Base-by-base conservation (phyloP, 1,140 invertebrate species). In the Propsilocerus akamusi region DNA sequence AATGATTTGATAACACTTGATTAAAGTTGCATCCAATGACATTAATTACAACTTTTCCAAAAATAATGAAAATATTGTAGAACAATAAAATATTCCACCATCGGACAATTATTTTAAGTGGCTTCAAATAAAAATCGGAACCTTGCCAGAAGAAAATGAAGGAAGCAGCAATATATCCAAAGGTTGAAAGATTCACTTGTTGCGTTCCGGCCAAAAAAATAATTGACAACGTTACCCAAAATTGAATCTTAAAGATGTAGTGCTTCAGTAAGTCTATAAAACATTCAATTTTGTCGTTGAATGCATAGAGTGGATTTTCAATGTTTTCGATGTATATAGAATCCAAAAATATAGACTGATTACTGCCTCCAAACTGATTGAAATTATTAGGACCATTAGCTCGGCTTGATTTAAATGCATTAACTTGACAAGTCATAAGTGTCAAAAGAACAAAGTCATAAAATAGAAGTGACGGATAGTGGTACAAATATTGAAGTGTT, bases 91-190 rank as follows among this genome's bases (percentile, higher is more conserved):
- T 71, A 51, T 91, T 88, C 91, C 92, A 97, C 81, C 82, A 81
- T 63, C 77, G 78, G 0, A 92, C 64, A 49, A 94, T 84, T 41
- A 73, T 77, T 37, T 75, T 73, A 22, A 82, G 74, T 0, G 87
- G 85, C 57, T 84, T 73, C 6, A 91, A 66, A 58, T 93, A 91
- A 58, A 93, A 85, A 58, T 94, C 88, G 49, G 89, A 89, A 32
- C 92, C 93, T 68, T 88, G 86, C 91, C 92, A 96, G 4, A 96
- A 73, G 61, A 96, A 95, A 30, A 90, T 73, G 62, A 97, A 97
- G 0, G 89, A 86, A 4, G 86, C 85, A 26, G 94, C 76, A 0
- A 97, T 72, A 62, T 97, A 97, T 11, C 91, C 89, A 58, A 96
- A 72, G 5, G 90, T 91, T 67, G 96, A 94, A 4, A 97, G 63